A percentile compares a stretch with the other conserved stretches of the same genome.
Conservation (phyloP, 2,113 vertebrate genomes). For the Silurus glanis region DNA sequence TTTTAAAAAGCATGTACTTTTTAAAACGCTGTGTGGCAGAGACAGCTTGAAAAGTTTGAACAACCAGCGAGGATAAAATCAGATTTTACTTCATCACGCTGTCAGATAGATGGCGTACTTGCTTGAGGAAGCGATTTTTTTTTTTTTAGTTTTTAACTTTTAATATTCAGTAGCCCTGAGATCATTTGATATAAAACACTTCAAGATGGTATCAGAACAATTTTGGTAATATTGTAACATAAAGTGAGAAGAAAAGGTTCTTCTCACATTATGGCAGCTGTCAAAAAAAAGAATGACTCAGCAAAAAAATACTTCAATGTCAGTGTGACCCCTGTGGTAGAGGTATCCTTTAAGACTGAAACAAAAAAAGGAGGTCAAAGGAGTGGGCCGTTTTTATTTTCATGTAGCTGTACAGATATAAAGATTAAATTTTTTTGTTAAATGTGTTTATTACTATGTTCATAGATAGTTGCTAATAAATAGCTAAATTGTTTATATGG, state of each 20-base stretch:
- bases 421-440: too few relatives aligned
- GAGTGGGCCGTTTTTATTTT: not conserved
- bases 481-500: not conserved
- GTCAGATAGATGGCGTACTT: not conserved
- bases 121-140: not conserved
- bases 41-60: not conserved
- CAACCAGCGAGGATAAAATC: not conserved
- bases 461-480: not conserved
- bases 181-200: not conserved
- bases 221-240: not conserved
- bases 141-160: not conserved
- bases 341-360: not conserved
- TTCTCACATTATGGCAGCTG: not conserved
- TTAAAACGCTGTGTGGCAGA: not conserved
- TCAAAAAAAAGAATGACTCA: not conserved
- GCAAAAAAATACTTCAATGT: not conserved
- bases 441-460: too few relatives aligned
- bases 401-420: not conserved
- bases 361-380: not conserved
- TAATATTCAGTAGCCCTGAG: slow-evolving; percentile 2
- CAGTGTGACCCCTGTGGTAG: not conserved
- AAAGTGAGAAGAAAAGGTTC: not conserved
- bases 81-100: not conserved
- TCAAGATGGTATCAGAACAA: not conserved
- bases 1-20: slow-evolving; percentile 6